Evolutionary conservation across 2,888 invertebrate species (phyloP).

Genomic region (Suillia variegata): DNA sequence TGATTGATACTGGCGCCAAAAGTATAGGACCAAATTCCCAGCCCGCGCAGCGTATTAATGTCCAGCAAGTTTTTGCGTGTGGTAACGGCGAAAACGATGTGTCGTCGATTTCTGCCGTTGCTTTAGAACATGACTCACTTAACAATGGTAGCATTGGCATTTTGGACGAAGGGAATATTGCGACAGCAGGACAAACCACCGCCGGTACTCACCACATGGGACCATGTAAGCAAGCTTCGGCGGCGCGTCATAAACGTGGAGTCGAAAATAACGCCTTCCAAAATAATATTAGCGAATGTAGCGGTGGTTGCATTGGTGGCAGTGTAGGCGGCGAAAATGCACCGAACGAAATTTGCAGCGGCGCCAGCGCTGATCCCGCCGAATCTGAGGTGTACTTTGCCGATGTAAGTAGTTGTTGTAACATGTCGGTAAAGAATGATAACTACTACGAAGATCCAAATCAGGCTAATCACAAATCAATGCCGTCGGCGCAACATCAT

Average conservation of each 20-base stretch:
- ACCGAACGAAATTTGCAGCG: too few relatives aligned
- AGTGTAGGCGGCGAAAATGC: slow-evolving; percentile 31
- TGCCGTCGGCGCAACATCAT: slow-evolving; percentile 10
- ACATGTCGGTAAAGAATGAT: slow-evolving; percentile 70
- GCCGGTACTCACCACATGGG: background rate
- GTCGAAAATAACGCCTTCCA: slow-evolving; percentile 81
- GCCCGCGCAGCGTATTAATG: slow-evolving; percentile 57
- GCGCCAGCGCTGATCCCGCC: slow-evolving; percentile 64
- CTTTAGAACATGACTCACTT: slow-evolving; percentile 47
- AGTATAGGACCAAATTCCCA: slow-evolving; percentile 53
- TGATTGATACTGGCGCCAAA: slow-evolving; percentile 62
- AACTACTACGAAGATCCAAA: slow-evolving; percentile 59
- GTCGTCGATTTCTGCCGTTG: background rate
- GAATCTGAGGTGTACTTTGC: slow-evolving; percentile 87
- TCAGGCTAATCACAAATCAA: slow-evolving; percentile 28
- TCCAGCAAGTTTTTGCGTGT: slow-evolving; percentile 60
- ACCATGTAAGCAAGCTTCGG: background rate
- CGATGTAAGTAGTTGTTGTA: slow-evolving; percentile 84
- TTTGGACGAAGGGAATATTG: slow-evolving; percentile 35
- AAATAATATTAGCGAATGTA: slow-evolving; percentile 70
- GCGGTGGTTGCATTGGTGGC: slow-evolving; percentile 43
- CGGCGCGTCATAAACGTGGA: slow-evolving; percentile 60
- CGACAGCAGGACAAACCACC: slow-evolving; percentile 35
- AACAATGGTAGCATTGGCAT: slow-evolving; percentile 49
- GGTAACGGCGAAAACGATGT: slow-evolving; percentile 3